Evolutionary conservation across 2,797 vertebrate species (phyloP).

Genomic region (Cottoperca gobio): DNA sequence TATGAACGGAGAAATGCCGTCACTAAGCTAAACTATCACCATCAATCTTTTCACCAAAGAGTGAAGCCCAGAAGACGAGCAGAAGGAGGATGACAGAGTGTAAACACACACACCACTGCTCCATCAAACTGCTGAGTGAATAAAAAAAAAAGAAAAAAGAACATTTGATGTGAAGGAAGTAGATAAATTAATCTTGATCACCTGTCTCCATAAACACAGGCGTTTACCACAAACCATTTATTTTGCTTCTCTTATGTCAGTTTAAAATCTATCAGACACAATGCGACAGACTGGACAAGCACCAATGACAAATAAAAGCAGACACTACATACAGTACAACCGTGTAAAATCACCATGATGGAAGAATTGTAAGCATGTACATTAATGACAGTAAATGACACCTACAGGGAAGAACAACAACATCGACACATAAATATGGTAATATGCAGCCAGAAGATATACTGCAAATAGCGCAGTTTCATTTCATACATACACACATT

Average conservation of each 20-base stretch:
- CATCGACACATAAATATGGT: conserved; percentile 66
- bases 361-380: conserved; percentile 51
- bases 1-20: conserved; percentile 22
- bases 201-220: conserved; percentile 8
- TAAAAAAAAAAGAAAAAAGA: not conserved
- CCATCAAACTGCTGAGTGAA: conserved; percentile 54
- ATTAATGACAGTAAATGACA: conserved; percentile 57
- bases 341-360: conserved; percentile 34
- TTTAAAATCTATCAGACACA: conserved; percentile 37
- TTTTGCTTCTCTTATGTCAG: conserved; percentile 67
- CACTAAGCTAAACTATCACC: conserved; percentile 24
- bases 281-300: conserved; percentile 26
- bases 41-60: conserved; percentile 39
- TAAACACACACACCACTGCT: conserved; percentile 53
- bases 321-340: conserved; percentile 34
- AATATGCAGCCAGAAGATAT: conserved; percentile 61
- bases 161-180: conserved; percentile 15
- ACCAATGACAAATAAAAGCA: conserved; percentile 27
- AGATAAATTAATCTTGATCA: conserved; percentile 18
- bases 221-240: conserved; percentile 64
- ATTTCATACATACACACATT: conserved; percentile 28
- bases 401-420: conserved; percentile 54
- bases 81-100: conserved; percentile 58
- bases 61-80: conserved; percentile 57
- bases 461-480: conserved; percentile 35